phyloP scores from a whole-genome alignment of 1,140 invertebrate genomes.

The Mya arenaria region DNA sequence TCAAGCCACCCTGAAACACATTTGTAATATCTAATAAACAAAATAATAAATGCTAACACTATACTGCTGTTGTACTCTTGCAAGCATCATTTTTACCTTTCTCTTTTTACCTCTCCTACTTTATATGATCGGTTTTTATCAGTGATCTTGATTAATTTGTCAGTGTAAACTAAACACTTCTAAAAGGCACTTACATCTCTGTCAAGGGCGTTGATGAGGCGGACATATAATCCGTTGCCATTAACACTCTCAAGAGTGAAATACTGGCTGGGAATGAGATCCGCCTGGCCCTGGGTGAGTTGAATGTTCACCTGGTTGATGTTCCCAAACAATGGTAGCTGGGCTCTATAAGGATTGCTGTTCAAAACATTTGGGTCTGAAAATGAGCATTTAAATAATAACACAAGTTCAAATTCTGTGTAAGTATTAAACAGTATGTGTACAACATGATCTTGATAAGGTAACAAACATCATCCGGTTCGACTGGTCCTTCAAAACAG shows the following conservation, averaged over 20 bases:
- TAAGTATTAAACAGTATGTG: no score
- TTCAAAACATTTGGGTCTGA: not conserved
- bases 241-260: not conserved
- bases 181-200: slow-evolving; percentile 54
- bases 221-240: slow-evolving; percentile 44
- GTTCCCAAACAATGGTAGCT: slow-evolving; percentile 18
- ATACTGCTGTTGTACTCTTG: not conserved
- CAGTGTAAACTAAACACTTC: not conserved
- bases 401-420: no score
- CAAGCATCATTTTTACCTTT: not conserved
- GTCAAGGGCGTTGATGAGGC: slow-evolving; percentile 55
- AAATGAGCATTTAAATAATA: not conserved
- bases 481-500: no score
- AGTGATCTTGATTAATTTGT: not conserved
- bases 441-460: no score
- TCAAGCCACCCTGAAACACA: slow-evolving; percentile 14
- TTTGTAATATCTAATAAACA: not conserved
- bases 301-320: not conserved
- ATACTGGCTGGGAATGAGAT: slow-evolving; percentile 10
- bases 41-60: not conserved
- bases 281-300: not conserved
- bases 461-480: no score
- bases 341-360: not conserved
- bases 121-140: not conserved
- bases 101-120: not conserved